phyloP scores from a whole-genome alignment of 2,113 vertebrate genomes.

The Apteryx owenii region DNA sequence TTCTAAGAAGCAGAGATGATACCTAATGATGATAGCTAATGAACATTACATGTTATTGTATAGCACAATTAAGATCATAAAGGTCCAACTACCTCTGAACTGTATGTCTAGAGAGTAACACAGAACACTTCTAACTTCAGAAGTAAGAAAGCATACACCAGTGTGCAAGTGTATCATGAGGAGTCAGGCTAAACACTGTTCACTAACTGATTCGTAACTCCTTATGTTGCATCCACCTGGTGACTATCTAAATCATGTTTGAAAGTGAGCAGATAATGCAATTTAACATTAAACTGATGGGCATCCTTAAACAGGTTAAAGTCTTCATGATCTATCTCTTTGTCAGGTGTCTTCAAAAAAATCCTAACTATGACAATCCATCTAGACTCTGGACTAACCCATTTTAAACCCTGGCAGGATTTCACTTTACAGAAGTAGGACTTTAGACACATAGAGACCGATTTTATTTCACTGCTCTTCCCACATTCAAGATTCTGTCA shows the following conservation, averaged over 20 bases:
- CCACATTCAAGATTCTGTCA: background rate
- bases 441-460: background rate
- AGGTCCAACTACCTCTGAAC: background rate
- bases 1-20: background rate
- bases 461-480: background rate
- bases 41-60: background rate
- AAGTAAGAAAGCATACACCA: background rate
- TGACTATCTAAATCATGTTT: background rate
- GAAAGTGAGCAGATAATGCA: background rate
- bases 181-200: background rate
- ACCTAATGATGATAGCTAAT: too few species aligned
- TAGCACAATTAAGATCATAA: background rate
- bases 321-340: background rate
- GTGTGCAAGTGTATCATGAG: accelerated
- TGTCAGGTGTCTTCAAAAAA: background rate
- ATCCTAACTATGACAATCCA: background rate
- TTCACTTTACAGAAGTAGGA: background rate
- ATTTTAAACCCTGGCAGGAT: background rate
- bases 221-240: background rate
- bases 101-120: background rate
- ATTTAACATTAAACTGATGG: background rate
- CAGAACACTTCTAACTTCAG: background rate
- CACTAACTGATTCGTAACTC: background rate
- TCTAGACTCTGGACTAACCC: background rate
- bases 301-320: background rate